phyloP scores from a whole-genome alignment of 1,140 invertebrate genomes.

The Bombus confusus region DNA sequence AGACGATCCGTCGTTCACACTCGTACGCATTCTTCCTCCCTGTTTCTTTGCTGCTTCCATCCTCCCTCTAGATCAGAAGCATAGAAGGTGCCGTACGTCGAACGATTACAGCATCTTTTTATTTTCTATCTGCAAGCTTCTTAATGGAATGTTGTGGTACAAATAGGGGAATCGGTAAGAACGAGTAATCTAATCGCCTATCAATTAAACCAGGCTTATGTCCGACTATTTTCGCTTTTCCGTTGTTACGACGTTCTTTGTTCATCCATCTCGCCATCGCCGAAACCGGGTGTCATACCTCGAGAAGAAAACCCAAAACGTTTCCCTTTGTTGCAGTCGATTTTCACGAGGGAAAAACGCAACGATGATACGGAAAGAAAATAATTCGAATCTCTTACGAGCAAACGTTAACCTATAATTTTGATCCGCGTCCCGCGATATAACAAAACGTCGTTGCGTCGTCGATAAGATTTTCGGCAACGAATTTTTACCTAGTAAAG shows the following conservation, averaged over 20 bases:
- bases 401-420: not conserved
- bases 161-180: conserved; percentile 17
- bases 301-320: not conserved
- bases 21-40: not conserved
- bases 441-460: not conserved
- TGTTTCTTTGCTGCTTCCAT: not conserved
- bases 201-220: not conserved
- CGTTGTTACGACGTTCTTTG: not conserved
- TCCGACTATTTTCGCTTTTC: not conserved
- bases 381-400: not conserved
- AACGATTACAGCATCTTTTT: conserved; percentile 20
- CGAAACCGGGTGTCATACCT: not conserved
- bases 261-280: not conserved
- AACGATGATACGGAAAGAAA: not conserved
- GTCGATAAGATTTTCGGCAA: not conserved
- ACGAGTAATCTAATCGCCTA: conserved; percentile 26
- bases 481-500: not conserved
- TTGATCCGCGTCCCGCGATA: not conserved
- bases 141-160: conserved; percentile 48
- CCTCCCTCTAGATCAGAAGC: not conserved
- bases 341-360: not conserved
- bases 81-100: not conserved
- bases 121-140: conserved; percentile 45
- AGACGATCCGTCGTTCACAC: conserved; percentile 12
- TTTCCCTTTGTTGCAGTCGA: not conserved